These are phyloP conservation scores for Chrysina gloriosa DNA, from an alignment of 2,888 invertebrate genomes.

Conservation along the genomic window DNA sequence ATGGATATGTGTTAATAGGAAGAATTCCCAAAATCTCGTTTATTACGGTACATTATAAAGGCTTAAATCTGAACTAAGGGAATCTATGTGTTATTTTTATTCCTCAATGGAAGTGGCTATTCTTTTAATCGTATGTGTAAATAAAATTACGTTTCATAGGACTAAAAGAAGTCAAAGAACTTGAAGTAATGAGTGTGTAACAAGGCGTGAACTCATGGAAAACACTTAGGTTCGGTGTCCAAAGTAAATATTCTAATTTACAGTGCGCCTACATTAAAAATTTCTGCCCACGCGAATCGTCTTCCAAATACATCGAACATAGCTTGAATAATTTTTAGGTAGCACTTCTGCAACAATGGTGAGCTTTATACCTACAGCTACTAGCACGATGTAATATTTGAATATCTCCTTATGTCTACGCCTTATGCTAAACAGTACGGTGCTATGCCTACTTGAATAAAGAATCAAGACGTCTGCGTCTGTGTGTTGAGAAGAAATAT, in stretches of 20 bases:
- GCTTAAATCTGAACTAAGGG: no score
- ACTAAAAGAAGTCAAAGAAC: no score
- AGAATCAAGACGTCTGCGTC: constrained; percentile 17
- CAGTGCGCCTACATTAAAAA: constrained; percentile 10
- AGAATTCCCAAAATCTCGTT: no score
- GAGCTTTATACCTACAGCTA: constrained; percentile 6
- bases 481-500: background rate
- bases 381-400: background rate
- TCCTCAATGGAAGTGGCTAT: no score
- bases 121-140: no score
- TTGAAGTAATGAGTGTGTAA: no score
- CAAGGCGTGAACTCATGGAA: background rate
- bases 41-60: no score
- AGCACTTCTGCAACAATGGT: constrained; percentile 21
- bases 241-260: constrained; percentile 13
- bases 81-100: no score
- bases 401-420: constrained; percentile 9
- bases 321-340: constrained; percentile 17
- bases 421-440: constrained; percentile 16
- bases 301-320: background rate
- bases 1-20: no score
- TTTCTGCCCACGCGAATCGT: constrained; percentile 1
- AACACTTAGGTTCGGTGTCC: background rate
- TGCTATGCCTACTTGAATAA: constrained; percentile 10
- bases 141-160: no score